Evolutionary conservation across 2,888 invertebrate genomes (phyloP).

Genomic region (Caenorhabditis wallacei): DNA sequence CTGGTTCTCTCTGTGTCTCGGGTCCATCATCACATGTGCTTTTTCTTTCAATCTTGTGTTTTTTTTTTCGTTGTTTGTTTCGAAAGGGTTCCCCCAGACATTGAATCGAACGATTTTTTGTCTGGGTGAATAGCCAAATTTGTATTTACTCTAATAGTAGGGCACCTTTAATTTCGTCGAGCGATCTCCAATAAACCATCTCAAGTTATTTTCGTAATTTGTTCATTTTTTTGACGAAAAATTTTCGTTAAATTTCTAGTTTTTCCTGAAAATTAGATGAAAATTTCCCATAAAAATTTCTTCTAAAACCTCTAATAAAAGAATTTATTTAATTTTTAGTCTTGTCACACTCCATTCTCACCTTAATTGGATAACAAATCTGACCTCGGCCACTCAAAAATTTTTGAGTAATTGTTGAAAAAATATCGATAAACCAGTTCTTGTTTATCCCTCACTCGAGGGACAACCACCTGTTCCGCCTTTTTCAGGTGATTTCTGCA

Average conservation of each 20-base stretch:
- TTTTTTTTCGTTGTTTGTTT: neutral
- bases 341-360: neutral
- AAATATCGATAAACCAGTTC: constrained; percentile 19
- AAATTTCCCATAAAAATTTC: too few relatives aligned
- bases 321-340: neutral
- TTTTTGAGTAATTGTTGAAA: neutral
- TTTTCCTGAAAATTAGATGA: too few relatives aligned
- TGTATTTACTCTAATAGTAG: neutral
- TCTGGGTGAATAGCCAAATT: neutral
- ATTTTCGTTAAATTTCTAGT: too few relatives aligned
- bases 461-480: too few relatives aligned
- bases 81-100: neutral
- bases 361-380: constrained; percentile 21
- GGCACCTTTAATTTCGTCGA: neutral
- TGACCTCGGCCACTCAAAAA: neutral
- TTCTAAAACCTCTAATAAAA: too few relatives aligned
- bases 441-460: constrained; percentile 13
- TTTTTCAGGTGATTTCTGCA: neutral
- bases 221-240: too few relatives aligned
- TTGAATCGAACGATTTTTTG: neutral
- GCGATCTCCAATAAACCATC: neutral
- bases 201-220: too few relatives aligned
- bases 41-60: constrained; percentile 7
- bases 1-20: constrained; percentile 6
- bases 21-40: constrained; percentile 42